Evolutionary conservation across 2,113 vertebrate genomes (phyloP).

Genomic region (Gadus chalcogrammus): DNA sequence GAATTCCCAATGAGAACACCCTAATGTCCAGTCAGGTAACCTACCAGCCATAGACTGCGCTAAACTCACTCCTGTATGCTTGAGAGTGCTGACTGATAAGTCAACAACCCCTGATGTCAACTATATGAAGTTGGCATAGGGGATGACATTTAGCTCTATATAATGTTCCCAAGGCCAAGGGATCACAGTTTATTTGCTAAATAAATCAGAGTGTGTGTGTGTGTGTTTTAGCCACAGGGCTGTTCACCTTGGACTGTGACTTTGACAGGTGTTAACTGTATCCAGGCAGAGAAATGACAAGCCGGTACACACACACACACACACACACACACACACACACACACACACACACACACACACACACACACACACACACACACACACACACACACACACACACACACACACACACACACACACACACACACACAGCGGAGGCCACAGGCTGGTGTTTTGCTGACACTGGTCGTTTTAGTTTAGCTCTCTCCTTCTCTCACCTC

Average conservation of each 20-base stretch:
- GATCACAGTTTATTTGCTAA: too few species aligned
- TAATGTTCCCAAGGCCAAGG: too few species aligned
- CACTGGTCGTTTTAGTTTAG: conserved; percentile 31
- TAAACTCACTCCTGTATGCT: too few species aligned
- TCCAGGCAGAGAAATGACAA: conserved; percentile 53
- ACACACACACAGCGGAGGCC: conserved; percentile 46
- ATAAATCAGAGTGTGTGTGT: background rate
- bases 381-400: conserved; percentile 5
- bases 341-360: conserved; percentile 2
- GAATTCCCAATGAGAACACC: too few species aligned
- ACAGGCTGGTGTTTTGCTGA: conserved; percentile 63
- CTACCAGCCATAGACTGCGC: too few species aligned
- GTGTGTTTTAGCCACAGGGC: conserved; percentile 29
- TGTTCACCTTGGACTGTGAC: conserved; percentile 58
- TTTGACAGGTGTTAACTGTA: conserved; percentile 68
- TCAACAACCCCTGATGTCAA: too few species aligned
- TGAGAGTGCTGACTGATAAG: too few species aligned
- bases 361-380: background rate
- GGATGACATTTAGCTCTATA: too few species aligned
- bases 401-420: conserved; percentile 12
- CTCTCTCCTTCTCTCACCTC: conserved; percentile 34
- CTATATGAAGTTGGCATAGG: too few species aligned
- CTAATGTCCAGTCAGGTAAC: too few species aligned
- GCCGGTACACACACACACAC: conserved; percentile 7
- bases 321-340: conserved; percentile 4